Evolutionary conservation across 2,888 invertebrate species (phyloP).

Genomic region (Nemapogon koenigi): DNA sequence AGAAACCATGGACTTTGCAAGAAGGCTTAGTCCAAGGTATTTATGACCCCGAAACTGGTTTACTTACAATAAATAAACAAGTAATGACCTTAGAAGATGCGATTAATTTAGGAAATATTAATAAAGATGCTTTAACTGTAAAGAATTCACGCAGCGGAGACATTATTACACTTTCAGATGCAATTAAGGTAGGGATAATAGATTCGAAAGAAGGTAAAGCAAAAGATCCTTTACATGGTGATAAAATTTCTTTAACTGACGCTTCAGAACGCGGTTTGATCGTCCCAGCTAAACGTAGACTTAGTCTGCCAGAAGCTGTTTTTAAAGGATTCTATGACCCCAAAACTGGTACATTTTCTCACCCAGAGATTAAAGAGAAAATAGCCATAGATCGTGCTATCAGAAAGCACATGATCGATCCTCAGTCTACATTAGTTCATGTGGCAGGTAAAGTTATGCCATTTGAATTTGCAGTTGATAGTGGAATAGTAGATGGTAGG

Average conservation of each 20-base stretch:
- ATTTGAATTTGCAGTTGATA: conserved; percentile 82
- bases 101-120: conserved; percentile 76
- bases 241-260: conserved; percentile 79
- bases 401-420: conserved; percentile 82
- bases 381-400: conserved; percentile 84
- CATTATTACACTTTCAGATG: conserved; percentile 80
- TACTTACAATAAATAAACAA: conserved; percentile 72
- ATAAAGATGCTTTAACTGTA: conserved; percentile 77
- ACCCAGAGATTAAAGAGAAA: conserved; percentile 80
- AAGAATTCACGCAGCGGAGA: conserved; percentile 82
- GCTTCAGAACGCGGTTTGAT: conserved; percentile 85
- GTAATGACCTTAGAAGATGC: conserved; percentile 77
- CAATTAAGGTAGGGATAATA: conserved; percentile 77
- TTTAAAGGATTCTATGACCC: conserved; percentile 91
- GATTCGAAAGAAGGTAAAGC: conserved; percentile 83
- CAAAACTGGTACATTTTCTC: conserved; percentile 80
- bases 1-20: conserved; percentile 82
- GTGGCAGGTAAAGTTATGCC: conserved; percentile 82
- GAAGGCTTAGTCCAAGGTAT: conserved; percentile 83
- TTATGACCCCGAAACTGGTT: conserved; percentile 77
- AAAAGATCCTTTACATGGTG: conserved; percentile 75
- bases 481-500: conserved; percentile 77
- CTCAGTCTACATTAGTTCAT: conserved; percentile 84
- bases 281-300: conserved; percentile 81
- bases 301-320: conserved; percentile 88